phyloP scores from a whole-genome alignment of 1,140 invertebrate species.

The Phocides pigmalion region DNA sequence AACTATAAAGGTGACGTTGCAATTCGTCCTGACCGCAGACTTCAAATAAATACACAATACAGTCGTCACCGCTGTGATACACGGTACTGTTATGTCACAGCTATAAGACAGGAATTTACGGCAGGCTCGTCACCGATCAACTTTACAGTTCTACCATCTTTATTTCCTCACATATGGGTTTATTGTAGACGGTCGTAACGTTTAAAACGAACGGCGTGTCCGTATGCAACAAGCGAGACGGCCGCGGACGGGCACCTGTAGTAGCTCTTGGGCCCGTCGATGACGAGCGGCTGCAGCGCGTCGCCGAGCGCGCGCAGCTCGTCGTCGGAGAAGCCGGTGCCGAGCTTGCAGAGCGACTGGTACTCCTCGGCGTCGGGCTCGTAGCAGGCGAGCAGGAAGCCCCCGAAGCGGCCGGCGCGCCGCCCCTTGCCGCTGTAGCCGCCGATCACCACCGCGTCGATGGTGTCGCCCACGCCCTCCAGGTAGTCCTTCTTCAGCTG shows the following conservation, averaged over 20 bases:
- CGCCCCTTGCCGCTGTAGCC: conserved; percentile 97
- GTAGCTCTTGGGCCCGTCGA: conserved; percentile 91
- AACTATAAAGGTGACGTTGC: too few relatives aligned
- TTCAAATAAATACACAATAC: too few relatives aligned
- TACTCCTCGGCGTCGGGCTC: conserved; percentile 97
- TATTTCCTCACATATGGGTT: too few relatives aligned
- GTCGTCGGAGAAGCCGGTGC: conserved; percentile 98
- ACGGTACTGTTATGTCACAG: too few relatives aligned
- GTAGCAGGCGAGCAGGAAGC: conserved; percentile 98
- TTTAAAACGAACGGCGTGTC: too few relatives aligned
- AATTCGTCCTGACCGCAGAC: too few relatives aligned
- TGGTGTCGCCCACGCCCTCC: conserved; percentile 96
- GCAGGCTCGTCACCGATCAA: too few relatives aligned
- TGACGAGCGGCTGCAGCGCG: conserved; percentile 91
- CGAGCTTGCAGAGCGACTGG: conserved; percentile 94
- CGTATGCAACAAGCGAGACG: too few relatives aligned
- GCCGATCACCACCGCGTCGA: conserved; percentile 98
- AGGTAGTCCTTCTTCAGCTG: conserved; percentile 98
- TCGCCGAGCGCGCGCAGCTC: conserved; percentile 91
- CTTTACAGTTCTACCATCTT: too few relatives aligned
- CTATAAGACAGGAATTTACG: too few relatives aligned
- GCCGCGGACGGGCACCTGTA: conserved; percentile 87
- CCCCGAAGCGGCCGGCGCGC: conserved; percentile 96
- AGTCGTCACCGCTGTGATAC: too few relatives aligned
- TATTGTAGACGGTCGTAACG: too few relatives aligned